phyloP scores from a whole-genome alignment of 2,888 invertebrate species.

The Chymomyza fuscimana region DNA sequence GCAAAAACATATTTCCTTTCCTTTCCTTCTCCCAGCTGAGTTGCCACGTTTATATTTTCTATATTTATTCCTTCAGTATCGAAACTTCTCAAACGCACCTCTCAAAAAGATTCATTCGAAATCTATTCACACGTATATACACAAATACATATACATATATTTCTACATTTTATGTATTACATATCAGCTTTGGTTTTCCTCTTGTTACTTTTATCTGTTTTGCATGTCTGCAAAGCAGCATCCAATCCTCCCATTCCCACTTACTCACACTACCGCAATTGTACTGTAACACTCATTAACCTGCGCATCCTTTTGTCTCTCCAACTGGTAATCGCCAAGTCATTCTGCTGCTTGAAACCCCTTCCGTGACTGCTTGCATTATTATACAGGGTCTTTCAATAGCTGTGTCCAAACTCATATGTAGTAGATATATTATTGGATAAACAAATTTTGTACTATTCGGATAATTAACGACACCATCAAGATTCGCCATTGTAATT shows the following conservation, averaged over 20 bases:
- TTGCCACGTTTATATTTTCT: too few relatives aligned
- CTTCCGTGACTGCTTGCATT: conserved; percentile 3
- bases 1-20: too few relatives aligned
- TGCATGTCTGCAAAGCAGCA: conserved; percentile 54
- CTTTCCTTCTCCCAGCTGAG: too few relatives aligned
- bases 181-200: conserved; percentile 36
- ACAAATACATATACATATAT: background rate
- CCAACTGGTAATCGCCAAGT: conserved; percentile 56
- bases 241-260: conserved; percentile 16
- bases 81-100: background rate
- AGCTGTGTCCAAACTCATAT: too few relatives aligned
- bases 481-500: too few relatives aligned
- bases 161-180: background rate
- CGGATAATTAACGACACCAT: too few relatives aligned
- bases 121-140: background rate
- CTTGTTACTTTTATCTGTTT: conserved; percentile 72
- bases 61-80: too few relatives aligned
- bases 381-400: background rate
- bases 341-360: background rate
- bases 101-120: background rate
- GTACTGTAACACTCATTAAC: conserved; percentile 57
- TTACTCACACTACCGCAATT: background rate
- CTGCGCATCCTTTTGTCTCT: conserved; percentile 60
- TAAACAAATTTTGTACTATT: too few relatives aligned
- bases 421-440: too few relatives aligned